Percentiles rank a stretch among this genome's conserved stretches.
Conservation (phyloP, 2,888 invertebrate species). For the Apoda limacodes region DNA sequence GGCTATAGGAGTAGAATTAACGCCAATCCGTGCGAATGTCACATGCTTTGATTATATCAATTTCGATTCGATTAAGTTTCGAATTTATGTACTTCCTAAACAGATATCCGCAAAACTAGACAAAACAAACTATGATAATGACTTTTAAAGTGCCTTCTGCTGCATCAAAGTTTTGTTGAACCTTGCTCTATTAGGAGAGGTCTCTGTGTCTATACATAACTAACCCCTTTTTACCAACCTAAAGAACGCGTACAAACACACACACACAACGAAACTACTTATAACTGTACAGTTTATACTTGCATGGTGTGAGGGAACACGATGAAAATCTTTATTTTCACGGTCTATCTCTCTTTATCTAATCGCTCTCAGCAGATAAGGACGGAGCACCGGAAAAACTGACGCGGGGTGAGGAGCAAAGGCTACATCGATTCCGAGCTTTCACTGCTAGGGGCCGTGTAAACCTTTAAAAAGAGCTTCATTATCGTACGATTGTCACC, state of each 20-base stretch:
- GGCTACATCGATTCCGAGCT: slow-evolving; percentile 71
- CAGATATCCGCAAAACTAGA: too few species aligned
- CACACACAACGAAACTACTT: slow-evolving; percentile 45
- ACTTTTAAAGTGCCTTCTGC: slow-evolving; percentile 10
- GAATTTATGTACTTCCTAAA: neutral
- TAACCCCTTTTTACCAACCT: slow-evolving; percentile 32
- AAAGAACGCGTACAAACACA: slow-evolving; percentile 23
- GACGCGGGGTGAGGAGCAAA: slow-evolving; percentile 66
- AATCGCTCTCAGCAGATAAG: slow-evolving; percentile 67
- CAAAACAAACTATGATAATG: too few species aligned
- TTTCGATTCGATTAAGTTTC: too few species aligned
- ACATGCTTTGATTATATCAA: too few species aligned
- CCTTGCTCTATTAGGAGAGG: slow-evolving; percentile 51
- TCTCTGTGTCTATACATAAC: slow-evolving; percentile 34
- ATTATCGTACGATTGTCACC: slow-evolving; percentile 63
- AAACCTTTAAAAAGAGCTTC: slow-evolving; percentile 66
- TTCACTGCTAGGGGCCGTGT: slow-evolving; percentile 70
- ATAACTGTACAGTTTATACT: slow-evolving; percentile 47
- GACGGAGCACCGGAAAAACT: slow-evolving; percentile 69
- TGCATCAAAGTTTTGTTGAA: slow-evolving; percentile 37
- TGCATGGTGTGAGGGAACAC: slow-evolving; percentile 64
- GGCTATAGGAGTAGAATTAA: too few species aligned
- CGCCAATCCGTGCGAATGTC: too few species aligned
- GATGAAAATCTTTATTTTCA: slow-evolving; percentile 72
- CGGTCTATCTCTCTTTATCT: slow-evolving; percentile 71